Conservation (phyloP, 2,113 vertebrate species). For the Elgaria multicarinata region DNA sequence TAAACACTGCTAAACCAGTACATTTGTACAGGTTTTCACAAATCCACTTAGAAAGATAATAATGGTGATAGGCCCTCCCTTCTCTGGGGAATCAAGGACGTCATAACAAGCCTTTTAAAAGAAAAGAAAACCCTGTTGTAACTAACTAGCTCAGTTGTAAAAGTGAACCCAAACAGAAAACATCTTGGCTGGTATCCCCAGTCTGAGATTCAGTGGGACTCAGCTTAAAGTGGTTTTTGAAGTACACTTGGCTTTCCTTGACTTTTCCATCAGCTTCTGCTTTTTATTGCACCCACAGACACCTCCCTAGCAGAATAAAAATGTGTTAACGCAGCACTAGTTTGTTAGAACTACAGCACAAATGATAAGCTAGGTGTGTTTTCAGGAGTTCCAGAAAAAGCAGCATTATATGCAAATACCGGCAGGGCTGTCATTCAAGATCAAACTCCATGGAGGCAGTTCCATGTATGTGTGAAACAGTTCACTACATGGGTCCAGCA, state of each 20-base stretch:
- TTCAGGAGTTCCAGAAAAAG: not conserved
- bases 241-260: not conserved
- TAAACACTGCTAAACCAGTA: not conserved
- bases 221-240: not conserved
- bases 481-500: not conserved
- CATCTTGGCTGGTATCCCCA: too few relatives aligned
- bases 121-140: too few relatives aligned
- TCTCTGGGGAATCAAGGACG: too few relatives aligned
- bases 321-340: not conserved
- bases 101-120: too few relatives aligned
- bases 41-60: not conserved
- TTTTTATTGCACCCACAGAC: not conserved
- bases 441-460: not conserved
- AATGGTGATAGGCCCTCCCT: too few relatives aligned
- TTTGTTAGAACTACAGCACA: not conserved
- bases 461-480: not conserved
- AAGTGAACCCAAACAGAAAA: not conserved
- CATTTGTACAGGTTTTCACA: not conserved
- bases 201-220: not conserved
- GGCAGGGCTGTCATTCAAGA: not conserved
- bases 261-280: not conserved
- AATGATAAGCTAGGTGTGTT: not conserved
- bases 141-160: not conserved
- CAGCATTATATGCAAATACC: not conserved
- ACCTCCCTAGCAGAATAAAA: conserved; percentile 12